Percentiles rank a stretch among this genome's conserved stretches.
Conservation (phyloP, 2,113 vertebrate genomes). For the Lepus americanus region DNA sequence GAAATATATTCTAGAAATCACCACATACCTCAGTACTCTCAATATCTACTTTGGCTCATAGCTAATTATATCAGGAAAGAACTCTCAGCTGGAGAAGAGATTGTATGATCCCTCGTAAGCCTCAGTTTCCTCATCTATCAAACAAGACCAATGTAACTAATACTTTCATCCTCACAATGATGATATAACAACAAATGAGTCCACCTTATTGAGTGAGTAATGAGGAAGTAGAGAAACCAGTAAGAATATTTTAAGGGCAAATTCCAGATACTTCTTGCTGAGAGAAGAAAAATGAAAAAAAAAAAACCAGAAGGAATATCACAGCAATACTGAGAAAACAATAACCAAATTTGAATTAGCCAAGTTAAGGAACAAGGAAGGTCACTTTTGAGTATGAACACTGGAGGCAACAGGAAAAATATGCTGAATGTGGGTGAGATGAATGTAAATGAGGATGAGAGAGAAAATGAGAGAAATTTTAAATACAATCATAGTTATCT, state of each 20-base stretch:
- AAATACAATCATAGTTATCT: background rate
- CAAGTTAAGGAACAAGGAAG: background rate
- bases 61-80: background rate
- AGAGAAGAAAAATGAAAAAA: background rate
- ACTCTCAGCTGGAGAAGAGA: background rate
- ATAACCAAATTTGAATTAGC: conserved; percentile 4
- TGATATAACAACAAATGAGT: background rate
- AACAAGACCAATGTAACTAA: background rate
- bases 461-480: background rate
- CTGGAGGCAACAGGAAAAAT: background rate
- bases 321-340: background rate
- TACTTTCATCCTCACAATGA: background rate
- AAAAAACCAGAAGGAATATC: background rate
- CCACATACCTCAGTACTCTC: background rate
- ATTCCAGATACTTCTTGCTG: conserved; percentile 11
- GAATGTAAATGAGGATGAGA: background rate
- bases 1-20: background rate
- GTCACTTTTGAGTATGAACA: conserved; percentile 3
- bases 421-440: background rate
- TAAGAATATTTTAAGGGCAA: background rate
- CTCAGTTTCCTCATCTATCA: conserved; percentile 19
- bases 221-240: background rate
- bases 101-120: background rate
- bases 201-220: background rate
- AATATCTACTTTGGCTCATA: background rate